Conservation (phyloP, 1,140 invertebrate species). For the Drosophila littoralis region DNA sequence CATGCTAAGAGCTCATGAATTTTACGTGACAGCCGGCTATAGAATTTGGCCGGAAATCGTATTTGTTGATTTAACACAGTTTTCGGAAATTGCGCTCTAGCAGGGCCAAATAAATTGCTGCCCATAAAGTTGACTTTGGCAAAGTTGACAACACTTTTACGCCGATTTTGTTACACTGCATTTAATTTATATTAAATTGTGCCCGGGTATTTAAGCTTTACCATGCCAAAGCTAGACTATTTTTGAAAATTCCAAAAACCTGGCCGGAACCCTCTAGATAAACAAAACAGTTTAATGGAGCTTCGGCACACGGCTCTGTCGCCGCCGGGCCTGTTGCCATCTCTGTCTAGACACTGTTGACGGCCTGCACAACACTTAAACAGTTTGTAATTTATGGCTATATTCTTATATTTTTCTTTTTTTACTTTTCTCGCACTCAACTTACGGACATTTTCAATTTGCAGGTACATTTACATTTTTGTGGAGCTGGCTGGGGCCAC, state of each 20-base stretch:
- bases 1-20: background rate
- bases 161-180: background rate
- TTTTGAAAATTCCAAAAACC: background rate
- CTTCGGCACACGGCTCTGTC: background rate
- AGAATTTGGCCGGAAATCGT: constrained; percentile 8
- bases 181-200: background rate
- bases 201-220: background rate
- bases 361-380: constrained; percentile 1
- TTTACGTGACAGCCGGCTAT: constrained; percentile 1
- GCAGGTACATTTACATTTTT: constrained; percentile 54
- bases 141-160: background rate
- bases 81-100: background rate
- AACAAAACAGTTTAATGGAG: constrained; percentile 8
- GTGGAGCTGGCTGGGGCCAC: constrained; percentile 24
- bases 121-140: background rate
- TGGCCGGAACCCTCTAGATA: constrained; percentile 3
- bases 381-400: constrained; percentile 40
- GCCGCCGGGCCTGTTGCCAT: background rate
- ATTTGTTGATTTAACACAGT: background rate
- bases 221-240: background rate
- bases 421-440: constrained; percentile 24
- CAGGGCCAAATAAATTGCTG: background rate
- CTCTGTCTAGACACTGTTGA: constrained; percentile 6
- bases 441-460: constrained; percentile 56
- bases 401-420: constrained; percentile 1